A percentile compares a stretch with the other conserved stretches of the same genome.
These are phyloP conservation scores for Periophthalmus magnuspinnatus DNA, from an alignment of 2,797 vertebrate species.

Conservation along the genomic window DNA sequence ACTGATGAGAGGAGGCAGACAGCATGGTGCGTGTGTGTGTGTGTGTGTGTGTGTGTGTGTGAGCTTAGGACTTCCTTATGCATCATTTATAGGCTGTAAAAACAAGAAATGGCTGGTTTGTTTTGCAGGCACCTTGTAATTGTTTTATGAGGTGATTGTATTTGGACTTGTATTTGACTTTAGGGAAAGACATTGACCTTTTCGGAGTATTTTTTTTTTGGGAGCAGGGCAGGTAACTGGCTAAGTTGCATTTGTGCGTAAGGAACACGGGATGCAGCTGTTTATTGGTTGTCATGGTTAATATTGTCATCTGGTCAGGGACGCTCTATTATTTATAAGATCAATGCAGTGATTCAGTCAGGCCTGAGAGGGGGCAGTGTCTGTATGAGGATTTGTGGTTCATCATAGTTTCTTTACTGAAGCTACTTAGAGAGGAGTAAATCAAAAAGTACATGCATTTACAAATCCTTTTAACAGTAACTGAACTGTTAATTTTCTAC, in stretches of 20 bases:
- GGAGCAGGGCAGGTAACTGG: constrained; percentile 19
- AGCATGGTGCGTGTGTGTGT: constrained; percentile 54
- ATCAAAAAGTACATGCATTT: background rate
- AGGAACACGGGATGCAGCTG: constrained; percentile 31
- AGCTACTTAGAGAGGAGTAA: constrained; percentile 21
- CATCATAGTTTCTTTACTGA: constrained; percentile 16
- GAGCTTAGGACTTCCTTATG: constrained; percentile 50
- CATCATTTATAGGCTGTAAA: constrained; percentile 62
- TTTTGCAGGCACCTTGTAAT: constrained; percentile 54
- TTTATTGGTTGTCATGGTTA: constrained; percentile 65
- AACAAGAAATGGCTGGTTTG: constrained; percentile 53
- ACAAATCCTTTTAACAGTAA: background rate
- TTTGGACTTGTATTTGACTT: constrained; percentile 49
- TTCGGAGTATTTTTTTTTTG: constrained; percentile 23
- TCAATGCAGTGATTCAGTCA: constrained; percentile 66
- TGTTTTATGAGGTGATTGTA: constrained; percentile 61
- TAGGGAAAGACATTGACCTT: constrained; percentile 44
- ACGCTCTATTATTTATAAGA: constrained; percentile 72
- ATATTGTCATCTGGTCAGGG: constrained; percentile 56
- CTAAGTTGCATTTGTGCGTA: constrained; percentile 13
- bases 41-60: constrained; percentile 35
- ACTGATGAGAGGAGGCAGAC: constrained; percentile 65
- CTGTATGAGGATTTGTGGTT: constrained; percentile 34
- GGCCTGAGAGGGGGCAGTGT: constrained; percentile 58
- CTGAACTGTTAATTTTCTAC: background rate